A percentile compares a stretch with the other conserved stretches of the same genome.
Evolutionary conservation across 2,113 vertebrate genomes (phyloP).

Genomic region (Microtus oregoni): DNA sequence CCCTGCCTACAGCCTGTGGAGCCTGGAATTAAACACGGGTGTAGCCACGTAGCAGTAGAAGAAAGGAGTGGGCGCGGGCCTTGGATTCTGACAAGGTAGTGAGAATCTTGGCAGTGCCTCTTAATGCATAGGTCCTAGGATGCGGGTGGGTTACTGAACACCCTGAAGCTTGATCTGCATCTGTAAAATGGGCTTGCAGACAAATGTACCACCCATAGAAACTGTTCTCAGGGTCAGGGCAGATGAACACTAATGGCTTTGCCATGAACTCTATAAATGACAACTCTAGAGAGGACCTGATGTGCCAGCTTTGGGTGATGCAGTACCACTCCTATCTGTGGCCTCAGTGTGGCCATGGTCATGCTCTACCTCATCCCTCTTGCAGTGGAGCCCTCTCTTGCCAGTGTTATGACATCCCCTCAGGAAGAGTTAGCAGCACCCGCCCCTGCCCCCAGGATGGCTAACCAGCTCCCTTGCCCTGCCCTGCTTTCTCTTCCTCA

Average conservation of each 20-base stretch:
- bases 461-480: background rate
- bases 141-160: background rate
- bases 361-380: background rate
- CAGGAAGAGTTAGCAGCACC: background rate
- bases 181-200: background rate
- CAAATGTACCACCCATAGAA: background rate
- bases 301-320: accelerated
- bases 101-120: background rate
- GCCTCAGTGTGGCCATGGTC: background rate
- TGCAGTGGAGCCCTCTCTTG: background rate
- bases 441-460: background rate
- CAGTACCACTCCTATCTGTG: background rate
- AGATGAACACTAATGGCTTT: background rate
- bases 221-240: background rate
- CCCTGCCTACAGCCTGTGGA: accelerated
- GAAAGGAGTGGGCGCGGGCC: background rate
- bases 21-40: accelerated
- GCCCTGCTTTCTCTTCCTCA: background rate
- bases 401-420: background rate
- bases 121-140: background rate
- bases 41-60: background rate
- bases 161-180: background rate
- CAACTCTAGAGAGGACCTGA: too few species aligned
- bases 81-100: background rate
- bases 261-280: background rate